These are phyloP conservation scores for Trichomalopsis sarcophagae DNA, from an alignment of 1,140 invertebrate species.

Conservation along the genomic window DNA sequence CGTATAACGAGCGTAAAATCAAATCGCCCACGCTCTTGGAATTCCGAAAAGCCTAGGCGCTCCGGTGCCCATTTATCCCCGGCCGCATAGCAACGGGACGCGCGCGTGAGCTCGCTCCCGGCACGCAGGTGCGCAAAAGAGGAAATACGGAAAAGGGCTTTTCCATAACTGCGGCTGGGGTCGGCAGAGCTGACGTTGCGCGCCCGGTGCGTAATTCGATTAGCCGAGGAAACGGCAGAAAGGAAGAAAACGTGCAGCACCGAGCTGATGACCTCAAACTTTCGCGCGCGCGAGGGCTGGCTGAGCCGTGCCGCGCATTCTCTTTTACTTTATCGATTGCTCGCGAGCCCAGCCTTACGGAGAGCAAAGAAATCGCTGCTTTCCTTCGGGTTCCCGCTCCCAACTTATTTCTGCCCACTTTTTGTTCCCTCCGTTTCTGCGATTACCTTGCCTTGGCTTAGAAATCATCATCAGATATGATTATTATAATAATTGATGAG, in stretches of 20 bases:
- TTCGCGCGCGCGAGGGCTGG: conserved; percentile 41
- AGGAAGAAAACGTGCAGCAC: conserved; percentile 18
- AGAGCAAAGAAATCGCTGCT: conserved; percentile 55
- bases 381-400: conserved; percentile 57
- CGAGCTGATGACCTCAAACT: conserved; percentile 51
- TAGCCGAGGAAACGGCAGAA: not conserved
- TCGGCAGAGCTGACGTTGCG: not conserved
- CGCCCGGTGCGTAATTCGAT: not conserved
- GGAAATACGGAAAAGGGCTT: not conserved
- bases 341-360: conserved; percentile 19
- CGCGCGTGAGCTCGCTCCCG: no score
- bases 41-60: not conserved
- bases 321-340: conserved; percentile 62
- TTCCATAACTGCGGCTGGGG: not conserved
- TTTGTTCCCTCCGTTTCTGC: not conserved
- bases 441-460: not conserved
- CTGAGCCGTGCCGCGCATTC: not conserved
- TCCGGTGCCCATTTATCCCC: not conserved
- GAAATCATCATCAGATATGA: no score
- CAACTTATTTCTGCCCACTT: conserved; percentile 32
- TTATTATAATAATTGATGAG: no score
- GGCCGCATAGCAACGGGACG: not conserved
- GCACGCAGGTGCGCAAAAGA: not conserved
- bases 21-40: not conserved
- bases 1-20: not conserved